These are phyloP conservation scores for Allacma fusca DNA, from an alignment of 2,888 invertebrate genomes.

Conservation along the genomic window DNA sequence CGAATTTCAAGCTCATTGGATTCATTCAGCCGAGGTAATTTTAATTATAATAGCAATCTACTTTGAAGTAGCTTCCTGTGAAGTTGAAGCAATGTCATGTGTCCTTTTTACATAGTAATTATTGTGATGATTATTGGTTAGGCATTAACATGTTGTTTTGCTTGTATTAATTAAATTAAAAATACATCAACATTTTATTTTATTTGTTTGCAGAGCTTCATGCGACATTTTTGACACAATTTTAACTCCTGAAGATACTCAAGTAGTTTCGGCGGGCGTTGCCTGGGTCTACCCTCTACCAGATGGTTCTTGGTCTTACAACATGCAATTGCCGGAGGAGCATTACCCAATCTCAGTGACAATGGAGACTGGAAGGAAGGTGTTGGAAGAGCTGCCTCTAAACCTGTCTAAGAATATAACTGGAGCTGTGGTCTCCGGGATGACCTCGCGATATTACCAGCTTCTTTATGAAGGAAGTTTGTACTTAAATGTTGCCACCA, in stretches of 20 bases:
- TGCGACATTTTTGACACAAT: conserved; percentile 61
- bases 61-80: conserved; percentile 33
- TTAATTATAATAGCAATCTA: too few species aligned
- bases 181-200: not conserved
- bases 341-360: conserved; percentile 56
- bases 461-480: conserved; percentile 83
- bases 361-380: conserved; percentile 61
- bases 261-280: conserved; percentile 53
- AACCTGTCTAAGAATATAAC: conserved; percentile 56
- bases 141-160: too few species aligned
- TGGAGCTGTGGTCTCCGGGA: conserved; percentile 69
- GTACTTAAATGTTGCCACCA: conserved; percentile 77
- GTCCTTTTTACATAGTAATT: too few species aligned
- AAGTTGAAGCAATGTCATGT: too few species aligned
- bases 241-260: conserved; percentile 57
- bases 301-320: conserved; percentile 61
- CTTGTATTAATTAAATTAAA: too few species aligned
- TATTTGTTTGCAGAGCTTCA: conserved; percentile 56
- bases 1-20: conserved; percentile 73
- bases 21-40: conserved; percentile 61
- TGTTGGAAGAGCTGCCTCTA: conserved; percentile 59
- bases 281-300: conserved; percentile 61
- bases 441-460: conserved; percentile 82
- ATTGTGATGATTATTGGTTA: too few species aligned
- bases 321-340: conserved; percentile 59